These are phyloP conservation scores for Colletes collaris DNA, from an alignment of 2,888 invertebrate genomes.

Conservation along the genomic window DNA sequence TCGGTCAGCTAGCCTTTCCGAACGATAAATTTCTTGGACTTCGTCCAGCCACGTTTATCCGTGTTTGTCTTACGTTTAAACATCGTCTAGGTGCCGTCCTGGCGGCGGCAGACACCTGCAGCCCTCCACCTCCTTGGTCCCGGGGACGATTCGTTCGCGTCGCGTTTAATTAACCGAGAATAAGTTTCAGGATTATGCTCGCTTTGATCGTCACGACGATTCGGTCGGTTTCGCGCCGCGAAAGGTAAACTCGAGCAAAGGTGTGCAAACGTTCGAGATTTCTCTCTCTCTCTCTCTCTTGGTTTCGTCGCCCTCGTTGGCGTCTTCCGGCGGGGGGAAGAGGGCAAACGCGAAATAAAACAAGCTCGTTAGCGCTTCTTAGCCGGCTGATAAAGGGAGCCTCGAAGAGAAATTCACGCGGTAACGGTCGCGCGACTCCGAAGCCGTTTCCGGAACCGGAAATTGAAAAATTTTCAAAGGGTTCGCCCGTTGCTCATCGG, in stretches of 20 bases:
- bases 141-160: slow-evolving; percentile 3
- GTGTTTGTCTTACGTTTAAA: slow-evolving; percentile 68
- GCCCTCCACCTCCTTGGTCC: slow-evolving; percentile 29
- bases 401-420: no score
- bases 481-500: not conserved
- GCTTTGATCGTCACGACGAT: slow-evolving; percentile 31
- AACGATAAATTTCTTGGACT: slow-evolving; percentile 72
- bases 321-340: not conserved
- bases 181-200: slow-evolving; percentile 34
- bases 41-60: slow-evolving; percentile 68
- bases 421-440: no score
- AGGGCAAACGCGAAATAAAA: slow-evolving; percentile 10
- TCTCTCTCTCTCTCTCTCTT: not conserved
- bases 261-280: not conserved
- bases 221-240: slow-evolving; percentile 3
- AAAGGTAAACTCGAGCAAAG: slow-evolving; percentile 6
- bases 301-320: not conserved
- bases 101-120: not conserved
- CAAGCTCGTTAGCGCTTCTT: slow-evolving; percentile 20
- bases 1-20: slow-evolving; percentile 53
- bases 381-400: not conserved
- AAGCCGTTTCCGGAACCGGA: no score
- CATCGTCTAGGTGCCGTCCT: slow-evolving; percentile 22
- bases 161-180: slow-evolving; percentile 44
- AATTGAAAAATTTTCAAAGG: no score